phyloP scores from a whole-genome alignment of 2,113 vertebrate species.

The Paracanthobrama guichenoti region DNA sequence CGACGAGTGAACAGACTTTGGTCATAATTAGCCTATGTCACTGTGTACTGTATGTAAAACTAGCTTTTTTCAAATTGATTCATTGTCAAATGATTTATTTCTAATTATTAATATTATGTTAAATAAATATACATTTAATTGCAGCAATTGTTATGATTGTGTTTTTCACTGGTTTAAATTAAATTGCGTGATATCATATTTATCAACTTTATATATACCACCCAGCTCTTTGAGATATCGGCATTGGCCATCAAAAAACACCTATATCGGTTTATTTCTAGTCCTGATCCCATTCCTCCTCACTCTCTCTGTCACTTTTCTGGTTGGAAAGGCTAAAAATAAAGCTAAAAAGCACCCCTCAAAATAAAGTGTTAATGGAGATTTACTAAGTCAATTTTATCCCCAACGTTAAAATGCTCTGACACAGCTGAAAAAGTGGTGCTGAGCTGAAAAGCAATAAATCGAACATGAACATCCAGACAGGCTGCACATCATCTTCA shows the following conservation, averaged over 20 bases:
- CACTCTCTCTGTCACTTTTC: not conserved
- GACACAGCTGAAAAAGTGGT: not conserved
- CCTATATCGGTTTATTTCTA: not conserved
- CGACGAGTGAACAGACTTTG: too few species aligned
- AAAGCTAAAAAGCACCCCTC: not conserved
- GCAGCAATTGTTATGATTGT: not conserved
- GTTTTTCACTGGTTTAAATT: not conserved
- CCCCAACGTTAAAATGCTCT: not conserved
- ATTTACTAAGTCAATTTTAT: conserved; percentile 3
- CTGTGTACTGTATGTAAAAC: not conserved
- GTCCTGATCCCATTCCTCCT: not conserved
- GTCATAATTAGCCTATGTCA: not conserved
- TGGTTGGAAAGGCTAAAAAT: not conserved
- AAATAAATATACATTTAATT: not conserved
- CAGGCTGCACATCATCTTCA: conserved; percentile 15
- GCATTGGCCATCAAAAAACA: not conserved
- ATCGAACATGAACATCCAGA: conserved; percentile 13
- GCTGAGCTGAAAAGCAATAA: conserved; percentile 2
- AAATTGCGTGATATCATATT: not conserved
- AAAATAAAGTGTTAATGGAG: not conserved
- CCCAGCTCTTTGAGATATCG: not conserved
- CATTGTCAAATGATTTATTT: not conserved
- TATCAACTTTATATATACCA: not conserved
- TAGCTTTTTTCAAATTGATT: not conserved
- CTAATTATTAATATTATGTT: not conserved